Evolutionary conservation across 2,888 invertebrate genomes (phyloP), one percentile per base, ranked within the genome.

Genomic region (Rhyacophila evoluta): DNA sequence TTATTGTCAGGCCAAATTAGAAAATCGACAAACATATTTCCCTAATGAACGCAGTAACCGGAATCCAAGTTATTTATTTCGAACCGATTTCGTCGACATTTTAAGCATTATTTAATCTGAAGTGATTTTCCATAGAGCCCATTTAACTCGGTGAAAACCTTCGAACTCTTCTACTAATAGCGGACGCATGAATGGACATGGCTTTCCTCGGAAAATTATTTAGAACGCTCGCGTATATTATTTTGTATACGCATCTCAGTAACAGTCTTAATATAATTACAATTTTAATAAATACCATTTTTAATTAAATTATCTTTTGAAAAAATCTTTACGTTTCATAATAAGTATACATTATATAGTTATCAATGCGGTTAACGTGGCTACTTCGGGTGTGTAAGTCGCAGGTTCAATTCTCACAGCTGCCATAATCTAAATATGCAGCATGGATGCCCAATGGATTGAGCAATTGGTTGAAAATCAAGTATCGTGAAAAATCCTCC

Each of bases 141-240:
- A 76, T 72, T 76, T 72, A 72, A 76, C 76, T 55, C 25, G 5
- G 25, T 19, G 10, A 19, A 55, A 41, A 55, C 55, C 55, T 55
- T 25, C 55, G 55, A 55, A 55, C 55, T 76, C 33, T n/a, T n/a
- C n/a, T 37, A 33, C 71, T 71, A 70, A 55, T 55, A 19, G 55
- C 55, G 15, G 25, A 55, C 55, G 55, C 19, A 19, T 55, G 74
- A 78, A 78, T 74, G 33, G 70, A 39, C 78, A 55, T 25, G 38
- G 39, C 72, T 72, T 78, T 73, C 73, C 72, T 69, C 41, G 41
- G 68, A 68, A 70, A 74, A 69, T 78, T 74, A 78, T 78, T 74
- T 70, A 29, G 70, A 27, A 73, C 36, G 37, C 37, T 19, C 15
- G 39, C 8, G 28, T 27, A 19, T 73, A 68, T 33, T 69, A 33